Evolutionary conservation across 1,140 invertebrate species (phyloP), one percentile per base, ranked within the genome.

Genomic region (Caenorhabditis inopinata): DNA sequence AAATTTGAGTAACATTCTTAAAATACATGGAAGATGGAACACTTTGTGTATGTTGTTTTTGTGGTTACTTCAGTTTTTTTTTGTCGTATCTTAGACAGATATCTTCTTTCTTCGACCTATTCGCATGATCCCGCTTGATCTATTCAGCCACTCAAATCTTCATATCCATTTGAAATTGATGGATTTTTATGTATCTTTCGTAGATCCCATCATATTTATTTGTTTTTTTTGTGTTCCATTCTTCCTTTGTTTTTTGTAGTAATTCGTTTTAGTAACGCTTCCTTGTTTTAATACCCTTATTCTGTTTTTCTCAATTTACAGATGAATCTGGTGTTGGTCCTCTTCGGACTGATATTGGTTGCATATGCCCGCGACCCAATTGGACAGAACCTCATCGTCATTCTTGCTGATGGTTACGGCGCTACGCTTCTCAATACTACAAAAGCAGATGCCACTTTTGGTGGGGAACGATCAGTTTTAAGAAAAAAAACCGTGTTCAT

Each of bases 351-450:
- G 32, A 68, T 79, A 7, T 35, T 42, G 11, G 58, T 29, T 21
- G 29, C 9, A 9, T 27, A 12, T 35, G 78, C 62, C 18, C 48
- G 47, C 25, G 84, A 85, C 29, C 84, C 86, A 9, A 58, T 83
- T 46, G 86, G 86, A 25, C 86, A 87, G 38, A 89, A 89, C 80
- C 76, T 87, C 46, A 87, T 87, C 51, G 35, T 87, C 51, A 78
- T 87, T 25, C 62, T 88, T 29, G 84, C 88, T 48, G 86, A 87
- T 79, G 86, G 86, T 5, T 89, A 86, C 75, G 86, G 86, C 29
- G 82, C 85, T 1, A 82, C 78, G 27, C 79, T 87, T 0, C 84
- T 89, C 45, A 87, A 87, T 74, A 74, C 74, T 18, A 87, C 86
- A 21, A 80, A 88, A 68, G 25, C 84, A 23, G 81, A 85, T 68